Conservation (phyloP, 1,140 invertebrate genomes). For the Notospermus geniculatus region DNA sequence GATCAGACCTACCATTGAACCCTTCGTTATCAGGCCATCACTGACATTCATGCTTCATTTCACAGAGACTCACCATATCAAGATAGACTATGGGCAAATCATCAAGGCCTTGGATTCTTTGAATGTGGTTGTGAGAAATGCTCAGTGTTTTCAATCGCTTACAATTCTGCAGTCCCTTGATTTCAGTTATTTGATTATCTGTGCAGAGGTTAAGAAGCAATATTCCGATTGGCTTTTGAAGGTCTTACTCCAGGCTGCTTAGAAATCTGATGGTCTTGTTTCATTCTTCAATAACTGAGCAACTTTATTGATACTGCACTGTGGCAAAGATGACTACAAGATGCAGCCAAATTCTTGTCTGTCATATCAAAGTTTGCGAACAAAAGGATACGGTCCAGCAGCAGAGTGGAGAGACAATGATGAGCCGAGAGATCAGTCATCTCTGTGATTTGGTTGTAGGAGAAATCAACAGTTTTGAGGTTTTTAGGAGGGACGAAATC, state of each 20-base stretch:
- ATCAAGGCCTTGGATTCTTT: conserved; percentile 45
- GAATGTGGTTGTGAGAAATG: conserved; percentile 50
- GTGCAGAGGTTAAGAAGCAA: conserved; percentile 17
- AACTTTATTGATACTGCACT: no score
- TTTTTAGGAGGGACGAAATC: conserved; percentile 50
- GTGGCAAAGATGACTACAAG: no score
- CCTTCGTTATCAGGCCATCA: no score
- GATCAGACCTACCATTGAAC: no score
- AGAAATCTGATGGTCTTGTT: no score
- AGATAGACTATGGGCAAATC: conserved; percentile 46
- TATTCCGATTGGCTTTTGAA: background rate
- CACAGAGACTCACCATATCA: conserved; percentile 41
- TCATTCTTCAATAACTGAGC: conserved; percentile 3
- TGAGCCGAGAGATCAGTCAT: conserved; percentile 51
- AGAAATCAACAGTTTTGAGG: conserved; percentile 49
- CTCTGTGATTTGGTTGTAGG: conserved; percentile 47
- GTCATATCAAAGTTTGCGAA: background rate
- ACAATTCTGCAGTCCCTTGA: conserved; percentile 46
- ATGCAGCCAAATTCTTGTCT: no score
- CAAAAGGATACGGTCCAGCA: conserved; percentile 52
- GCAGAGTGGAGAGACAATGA: conserved; percentile 42
- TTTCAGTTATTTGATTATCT: conserved; percentile 50
- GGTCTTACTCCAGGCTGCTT: no score
- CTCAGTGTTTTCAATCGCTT: conserved; percentile 41
- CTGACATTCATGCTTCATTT: no score